Percentiles rank a stretch among this genome's conserved stretches.
phyloP scores from a whole-genome alignment of 2,113 vertebrate genomes.

The Syngnathus scovelli region DNA sequence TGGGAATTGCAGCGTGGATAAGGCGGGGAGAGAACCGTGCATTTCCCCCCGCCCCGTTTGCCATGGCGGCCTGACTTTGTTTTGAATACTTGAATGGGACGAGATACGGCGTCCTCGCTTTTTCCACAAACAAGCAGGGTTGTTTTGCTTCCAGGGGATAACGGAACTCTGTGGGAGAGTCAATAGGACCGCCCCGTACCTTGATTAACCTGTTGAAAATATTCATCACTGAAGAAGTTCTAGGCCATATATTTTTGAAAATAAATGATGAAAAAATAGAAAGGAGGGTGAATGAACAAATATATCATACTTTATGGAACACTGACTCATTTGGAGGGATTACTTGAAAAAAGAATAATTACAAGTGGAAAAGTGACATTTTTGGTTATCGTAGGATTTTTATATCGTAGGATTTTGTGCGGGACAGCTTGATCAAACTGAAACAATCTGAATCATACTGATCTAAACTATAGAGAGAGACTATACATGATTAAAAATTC shows the following conservation, averaged over 20 bases:
- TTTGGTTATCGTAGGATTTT: too few species aligned
- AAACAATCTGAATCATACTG: too few species aligned
- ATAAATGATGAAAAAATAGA: conserved; percentile 23
- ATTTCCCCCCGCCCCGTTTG: conserved; percentile 31
- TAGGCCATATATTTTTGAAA: background rate
- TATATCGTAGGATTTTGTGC: too few species aligned
- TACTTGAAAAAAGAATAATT: too few species aligned
- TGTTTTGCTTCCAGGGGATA: conserved; percentile 17
- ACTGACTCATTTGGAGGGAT: too few species aligned
- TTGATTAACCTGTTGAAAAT: conserved; percentile 47
- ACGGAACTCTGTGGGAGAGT: conserved; percentile 51
- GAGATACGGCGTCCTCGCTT: conserved; percentile 38
- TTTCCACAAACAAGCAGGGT: conserved; percentile 48
- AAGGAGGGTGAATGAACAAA: conserved; percentile 35
- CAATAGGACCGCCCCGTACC: conserved; percentile 24
- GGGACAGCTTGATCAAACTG: too few species aligned
- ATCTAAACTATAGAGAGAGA: too few species aligned
- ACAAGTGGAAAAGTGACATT: too few species aligned
- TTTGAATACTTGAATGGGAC: conserved; percentile 41
- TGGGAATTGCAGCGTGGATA: conserved; percentile 59
- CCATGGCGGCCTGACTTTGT: conserved; percentile 41
- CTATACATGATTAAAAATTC: too few species aligned
- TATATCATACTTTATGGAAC: too few species aligned
- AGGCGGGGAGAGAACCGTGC: conserved; percentile 36
- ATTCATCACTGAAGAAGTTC: background rate